Evolutionary conservation across 2,888 invertebrate genomes (phyloP), one percentile per base, ranked within the genome.

Genomic region (Electrophaes corylata): DNA sequence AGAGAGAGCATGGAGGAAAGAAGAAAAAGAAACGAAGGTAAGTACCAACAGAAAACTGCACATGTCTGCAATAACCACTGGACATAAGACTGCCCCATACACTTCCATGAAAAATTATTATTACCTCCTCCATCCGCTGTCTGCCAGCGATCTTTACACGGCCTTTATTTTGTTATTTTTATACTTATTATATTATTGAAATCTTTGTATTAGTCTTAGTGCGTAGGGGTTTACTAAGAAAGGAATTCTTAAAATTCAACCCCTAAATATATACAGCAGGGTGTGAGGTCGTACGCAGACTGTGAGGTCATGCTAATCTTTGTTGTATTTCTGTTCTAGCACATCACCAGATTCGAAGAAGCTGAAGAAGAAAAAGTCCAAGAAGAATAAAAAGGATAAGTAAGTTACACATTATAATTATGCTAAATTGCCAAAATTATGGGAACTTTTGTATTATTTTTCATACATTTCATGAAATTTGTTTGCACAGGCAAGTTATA

Each of bases 11-110:
- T 81, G 64, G 67, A 0, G 55, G 71, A 91, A 95, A 94, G 79
- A 96, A 95, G 86, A 94, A 95, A 73, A 96, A 95, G 89, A 94
- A 94, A 88, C 93, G 94, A 84, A 95, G 95, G 95, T 96, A 91
- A 68, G 44, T 45, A 4, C 2, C 18, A 6, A 14, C 5, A 23
- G 10, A 8, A 23, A 23, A 23, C 4, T 23, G 6, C 23, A 33
- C 2, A 12, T n/a, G 4, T 33, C 33, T n/a, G n/a, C n/a, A n/a
- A n/a, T n/a, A n/a, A n/a, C n/a, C n/a, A n/a, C n/a, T n/a, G n/a
- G n/a, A n/a, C n/a, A n/a, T n/a, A n/a, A n/a, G n/a, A n/a, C n/a
- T n/a, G n/a, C n/a, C n/a, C n/a, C n/a, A n/a, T n/a, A n/a, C n/a
- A n/a, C n/a, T n/a, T n/a, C n/a, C n/a, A n/a, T n/a, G n/a, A n/a